phyloP scores from a whole-genome alignment of 1,140 invertebrate genomes.

The Lordiphosa mommai region DNA sequence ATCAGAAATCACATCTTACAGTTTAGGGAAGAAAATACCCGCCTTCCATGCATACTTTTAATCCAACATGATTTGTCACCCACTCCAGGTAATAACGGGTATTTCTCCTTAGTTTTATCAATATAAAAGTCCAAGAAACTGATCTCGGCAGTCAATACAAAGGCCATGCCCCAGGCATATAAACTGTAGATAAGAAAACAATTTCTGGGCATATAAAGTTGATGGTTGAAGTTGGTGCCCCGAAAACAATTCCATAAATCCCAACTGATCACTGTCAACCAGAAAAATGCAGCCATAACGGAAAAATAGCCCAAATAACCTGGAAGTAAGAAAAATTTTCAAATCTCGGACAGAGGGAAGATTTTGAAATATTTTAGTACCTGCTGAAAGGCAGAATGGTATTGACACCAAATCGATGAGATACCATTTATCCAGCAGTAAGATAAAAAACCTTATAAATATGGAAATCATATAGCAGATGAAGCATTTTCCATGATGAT shows the following conservation, averaged over 20 bases:
- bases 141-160: slow-evolving; percentile 78
- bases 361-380: neutral
- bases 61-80: slow-evolving; percentile 82
- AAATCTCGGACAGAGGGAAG: neutral
- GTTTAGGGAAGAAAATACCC: neutral
- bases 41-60: slow-evolving; percentile 75
- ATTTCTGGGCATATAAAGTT: slow-evolving; percentile 44
- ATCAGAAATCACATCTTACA: neutral
- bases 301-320: slow-evolving; percentile 87
- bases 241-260: slow-evolving; percentile 87
- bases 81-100: slow-evolving; percentile 80
- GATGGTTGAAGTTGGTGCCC: slow-evolving; percentile 62
- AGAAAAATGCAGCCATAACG: slow-evolving; percentile 87
- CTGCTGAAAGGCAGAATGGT: neutral
- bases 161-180: slow-evolving; percentile 86
- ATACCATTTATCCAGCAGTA: slow-evolving; percentile 80
- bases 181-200: slow-evolving; percentile 84
- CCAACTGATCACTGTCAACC: slow-evolving; percentile 88
- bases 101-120: slow-evolving; percentile 23
- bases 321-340: slow-evolving; percentile 4
- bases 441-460: slow-evolving; percentile 82
- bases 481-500: slow-evolving; percentile 86
- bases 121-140: slow-evolving; percentile 50
- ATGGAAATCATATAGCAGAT: slow-evolving; percentile 86
- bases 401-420: neutral